phyloP scores from a whole-genome alignment of 92 coral and sea anemone species.

The Palythoa caribaeorum region DNA sequence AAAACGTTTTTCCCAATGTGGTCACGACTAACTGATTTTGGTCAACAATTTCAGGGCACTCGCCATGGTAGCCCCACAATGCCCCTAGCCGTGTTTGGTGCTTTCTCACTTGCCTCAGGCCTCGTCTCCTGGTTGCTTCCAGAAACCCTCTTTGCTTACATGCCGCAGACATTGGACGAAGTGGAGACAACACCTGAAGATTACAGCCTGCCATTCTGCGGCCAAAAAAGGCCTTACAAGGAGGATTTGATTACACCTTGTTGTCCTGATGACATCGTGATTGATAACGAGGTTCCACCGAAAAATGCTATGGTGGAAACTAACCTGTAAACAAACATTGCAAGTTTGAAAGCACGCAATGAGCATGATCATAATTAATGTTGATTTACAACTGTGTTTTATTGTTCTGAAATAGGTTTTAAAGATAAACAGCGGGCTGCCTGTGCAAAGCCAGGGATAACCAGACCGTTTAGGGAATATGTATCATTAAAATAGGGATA shows the following conservation, averaged over 20 bases:
- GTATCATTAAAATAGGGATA: too few species aligned
- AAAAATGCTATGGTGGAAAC: background rate
- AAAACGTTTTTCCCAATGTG: background rate
- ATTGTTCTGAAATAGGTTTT: too few species aligned
- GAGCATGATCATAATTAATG: background rate
- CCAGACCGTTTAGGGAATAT: too few species aligned
- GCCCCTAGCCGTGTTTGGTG: slow-evolving; percentile 46
- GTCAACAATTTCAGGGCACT: slow-evolving; percentile 3
- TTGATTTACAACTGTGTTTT: background rate
- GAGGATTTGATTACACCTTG: slow-evolving; percentile 5
- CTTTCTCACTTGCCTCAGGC: slow-evolving; percentile 50
- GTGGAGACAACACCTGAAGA: slow-evolving; percentile 37
- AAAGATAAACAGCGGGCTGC: too few species aligned
- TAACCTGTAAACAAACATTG: slow-evolving; percentile 5
- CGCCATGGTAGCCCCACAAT: slow-evolving; percentile 40
- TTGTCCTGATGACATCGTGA: background rate
- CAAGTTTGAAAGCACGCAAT: background rate
- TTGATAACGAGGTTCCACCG: background rate
- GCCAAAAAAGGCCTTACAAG: background rate
- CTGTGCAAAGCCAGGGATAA: too few species aligned
- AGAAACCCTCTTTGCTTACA: slow-evolving; percentile 42
- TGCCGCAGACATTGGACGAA: slow-evolving; percentile 49
- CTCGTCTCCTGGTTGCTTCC: slow-evolving; percentile 43
- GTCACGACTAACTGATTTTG: background rate
- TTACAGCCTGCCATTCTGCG: slow-evolving; percentile 38